phyloP scores from a whole-genome alignment of 1,140 invertebrate genomes.

The Drosophila melanogaster region DNA sequence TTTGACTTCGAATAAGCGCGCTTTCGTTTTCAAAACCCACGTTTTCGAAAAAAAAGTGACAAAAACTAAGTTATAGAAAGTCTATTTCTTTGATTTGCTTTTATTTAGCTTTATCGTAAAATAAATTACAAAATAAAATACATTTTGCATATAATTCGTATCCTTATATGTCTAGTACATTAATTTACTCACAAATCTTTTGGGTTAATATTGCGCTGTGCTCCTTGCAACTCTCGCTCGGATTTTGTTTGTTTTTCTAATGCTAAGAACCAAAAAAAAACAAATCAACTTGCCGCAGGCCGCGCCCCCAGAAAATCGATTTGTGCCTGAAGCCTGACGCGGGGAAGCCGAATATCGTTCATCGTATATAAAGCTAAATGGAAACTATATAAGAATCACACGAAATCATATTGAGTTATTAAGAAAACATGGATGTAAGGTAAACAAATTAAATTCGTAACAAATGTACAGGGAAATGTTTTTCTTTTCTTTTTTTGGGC shows the following conservation, averaged over 20 bases:
- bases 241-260: slow-evolving; percentile 49
- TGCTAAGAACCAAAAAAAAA: slow-evolving; percentile 49
- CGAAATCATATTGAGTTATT: slow-evolving; percentile 34
- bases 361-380: slow-evolving; percentile 45
- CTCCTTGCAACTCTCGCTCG: slow-evolving; percentile 20
- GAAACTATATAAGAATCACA: slow-evolving; percentile 64
- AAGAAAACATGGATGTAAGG: slow-evolving; percentile 23
- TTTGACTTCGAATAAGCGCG: no score
- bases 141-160: slow-evolving; percentile 74
- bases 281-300: slow-evolving; percentile 39
- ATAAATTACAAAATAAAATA: slow-evolving; percentile 82
- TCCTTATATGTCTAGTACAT: slow-evolving; percentile 66
- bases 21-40: no score
- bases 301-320: slow-evolving; percentile 31
- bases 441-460: slow-evolving; percentile 71
- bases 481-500: slow-evolving; percentile 9
- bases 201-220: slow-evolving; percentile 78
- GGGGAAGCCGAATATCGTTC: slow-evolving; percentile 35
- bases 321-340: slow-evolving; percentile 39
- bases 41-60: no score
- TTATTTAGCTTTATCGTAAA: slow-evolving; percentile 76
- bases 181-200: slow-evolving; percentile 78
- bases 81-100: slow-evolving; percentile 61
- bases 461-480: slow-evolving; percentile 54
- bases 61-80: neutral